Conservation (phyloP, 2,888 invertebrate species). For the Caenorhabditis becei region DNA sequence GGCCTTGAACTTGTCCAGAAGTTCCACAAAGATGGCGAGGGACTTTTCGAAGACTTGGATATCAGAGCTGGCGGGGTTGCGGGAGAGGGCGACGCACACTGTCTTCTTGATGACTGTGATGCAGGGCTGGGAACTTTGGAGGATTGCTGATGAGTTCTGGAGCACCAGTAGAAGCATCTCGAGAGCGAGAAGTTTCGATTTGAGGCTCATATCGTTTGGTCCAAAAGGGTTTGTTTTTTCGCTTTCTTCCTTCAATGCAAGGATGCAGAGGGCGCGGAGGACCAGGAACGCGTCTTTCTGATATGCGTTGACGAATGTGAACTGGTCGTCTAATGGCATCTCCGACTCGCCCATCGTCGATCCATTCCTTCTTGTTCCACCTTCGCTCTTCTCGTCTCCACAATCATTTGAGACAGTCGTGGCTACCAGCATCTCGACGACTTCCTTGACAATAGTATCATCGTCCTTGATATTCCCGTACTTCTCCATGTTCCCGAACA, state of each 20-base stretch:
- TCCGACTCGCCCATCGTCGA: conserved; percentile 63
- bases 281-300: conserved; percentile 99
- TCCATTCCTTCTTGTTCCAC: conserved; percentile 40
- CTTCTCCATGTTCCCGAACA: conserved; percentile 93
- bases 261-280: conserved; percentile 96
- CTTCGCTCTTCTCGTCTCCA: conserved; percentile 52
- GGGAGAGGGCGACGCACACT: conserved; percentile 97
- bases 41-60: conserved; percentile 98
- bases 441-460: conserved; percentile 72
- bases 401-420: conserved; percentile 49
- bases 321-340: conserved; percentile 85
- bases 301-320: conserved; percentile 90
- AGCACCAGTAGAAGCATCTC: conserved; percentile 95
- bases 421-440: conserved; percentile 64
- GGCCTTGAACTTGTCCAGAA: conserved; percentile 96
- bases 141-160: conserved; percentile 71
- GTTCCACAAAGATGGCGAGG: conserved; percentile 94
- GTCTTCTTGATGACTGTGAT: conserved; percentile 65
- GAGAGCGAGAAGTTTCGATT: conserved; percentile 96
- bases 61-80: conserved; percentile 97
- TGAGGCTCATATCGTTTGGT: conserved; percentile 92
- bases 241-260: conserved; percentile 98
- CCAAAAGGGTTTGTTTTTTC: no score
- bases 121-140: conserved; percentile 68
- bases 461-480: conserved; percentile 89